Percentiles rank a stretch among this genome's conserved stretches.
These are phyloP conservation scores for Gavialis gangeticus DNA, from an alignment of 2,113 vertebrate species.

Conservation along the genomic window DNA sequence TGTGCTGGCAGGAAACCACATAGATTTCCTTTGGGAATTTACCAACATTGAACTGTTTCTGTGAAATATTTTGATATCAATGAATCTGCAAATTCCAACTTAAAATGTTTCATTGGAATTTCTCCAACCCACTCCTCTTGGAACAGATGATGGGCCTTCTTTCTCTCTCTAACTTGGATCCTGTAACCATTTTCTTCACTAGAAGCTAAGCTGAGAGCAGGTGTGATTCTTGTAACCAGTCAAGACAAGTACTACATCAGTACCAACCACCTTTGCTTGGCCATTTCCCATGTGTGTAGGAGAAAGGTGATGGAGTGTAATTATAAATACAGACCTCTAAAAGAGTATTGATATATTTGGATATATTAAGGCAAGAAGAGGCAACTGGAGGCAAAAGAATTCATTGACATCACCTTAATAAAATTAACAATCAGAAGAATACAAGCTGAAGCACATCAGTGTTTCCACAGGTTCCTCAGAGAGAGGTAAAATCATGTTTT, in stretches of 20 bases:
- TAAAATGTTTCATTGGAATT: no score
- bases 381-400: not conserved
- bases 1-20: no score
- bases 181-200: not conserved
- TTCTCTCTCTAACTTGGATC: not conserved
- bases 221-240: not conserved
- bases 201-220: not conserved
- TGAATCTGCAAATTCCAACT: no score
- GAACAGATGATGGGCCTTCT: not conserved
- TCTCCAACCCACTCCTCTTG: not conserved
- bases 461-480: not conserved
- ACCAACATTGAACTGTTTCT: no score
- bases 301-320: not conserved
- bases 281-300: not conserved
- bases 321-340: not conserved
- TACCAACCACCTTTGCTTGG: not conserved
- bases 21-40: no score
- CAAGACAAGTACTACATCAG: not conserved
- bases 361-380: not conserved
- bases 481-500: not conserved
- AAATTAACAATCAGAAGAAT: not conserved
- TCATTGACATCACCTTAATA: not conserved
- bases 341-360: not conserved
- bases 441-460: not conserved
- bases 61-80: no score